Percentiles rank a stretch among this genome's conserved stretches.
Conservation (phyloP, 2,113 vertebrate species). For the Sinocyclocheilus maitianheensis region DNA sequence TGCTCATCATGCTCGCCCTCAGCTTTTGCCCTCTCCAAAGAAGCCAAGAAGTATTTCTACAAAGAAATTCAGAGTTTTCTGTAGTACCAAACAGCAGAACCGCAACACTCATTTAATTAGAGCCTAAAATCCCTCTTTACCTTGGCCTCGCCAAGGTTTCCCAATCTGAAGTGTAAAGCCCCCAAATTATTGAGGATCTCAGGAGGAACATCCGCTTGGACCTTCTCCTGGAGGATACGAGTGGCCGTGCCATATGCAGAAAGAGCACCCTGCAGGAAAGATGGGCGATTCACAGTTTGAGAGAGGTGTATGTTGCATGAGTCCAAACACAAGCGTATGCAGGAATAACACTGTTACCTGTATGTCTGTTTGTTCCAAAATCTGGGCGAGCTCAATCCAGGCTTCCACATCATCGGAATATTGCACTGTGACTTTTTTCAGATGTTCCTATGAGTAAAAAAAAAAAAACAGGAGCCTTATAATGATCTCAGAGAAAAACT, state of each 20-base stretch:
- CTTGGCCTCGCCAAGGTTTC: constrained; percentile 96
- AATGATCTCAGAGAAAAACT: background rate
- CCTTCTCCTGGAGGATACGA: constrained; percentile 97
- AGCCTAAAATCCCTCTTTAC: constrained; percentile 67
- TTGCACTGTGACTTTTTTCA: constrained; percentile 98
- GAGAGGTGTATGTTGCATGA: background rate
- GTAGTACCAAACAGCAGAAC: background rate
- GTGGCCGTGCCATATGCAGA: constrained; percentile 98
- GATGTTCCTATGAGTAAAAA: constrained; percentile 81
- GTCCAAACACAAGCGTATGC: background rate
- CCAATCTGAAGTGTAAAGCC: constrained; percentile 95
- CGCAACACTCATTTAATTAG: background rate
- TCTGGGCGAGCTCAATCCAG: constrained; percentile 97
- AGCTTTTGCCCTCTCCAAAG: constrained; percentile 94
- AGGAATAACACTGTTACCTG: constrained; percentile 75
- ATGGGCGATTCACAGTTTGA: background rate
- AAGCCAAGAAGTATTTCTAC: constrained; percentile 97
- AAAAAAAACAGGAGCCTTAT: constrained; percentile 34
- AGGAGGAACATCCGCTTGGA: constrained; percentile 95
- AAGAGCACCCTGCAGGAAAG: constrained; percentile 81
- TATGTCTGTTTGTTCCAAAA: constrained; percentile 97
- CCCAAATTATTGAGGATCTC: constrained; percentile 98
- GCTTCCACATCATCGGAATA: constrained; percentile 98
- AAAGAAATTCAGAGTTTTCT: background rate
- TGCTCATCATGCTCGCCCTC: constrained; percentile 98